Base-by-base conservation (phyloP, 1,140 invertebrate genomes). In the Apis cerana region DNA sequence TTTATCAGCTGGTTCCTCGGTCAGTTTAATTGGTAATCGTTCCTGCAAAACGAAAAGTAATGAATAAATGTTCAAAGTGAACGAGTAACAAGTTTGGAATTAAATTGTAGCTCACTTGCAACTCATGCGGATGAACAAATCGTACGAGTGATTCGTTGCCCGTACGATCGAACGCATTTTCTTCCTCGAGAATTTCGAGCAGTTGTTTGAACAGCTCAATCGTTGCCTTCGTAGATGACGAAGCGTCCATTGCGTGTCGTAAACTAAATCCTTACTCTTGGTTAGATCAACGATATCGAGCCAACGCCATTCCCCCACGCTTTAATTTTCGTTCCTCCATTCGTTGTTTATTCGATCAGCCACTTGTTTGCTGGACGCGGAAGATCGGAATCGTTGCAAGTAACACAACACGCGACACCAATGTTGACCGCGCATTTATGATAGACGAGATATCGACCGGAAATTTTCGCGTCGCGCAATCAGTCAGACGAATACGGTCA, bases 21-120 rank as follows among this genome's bases (percentile, higher is more conserved):
- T 91, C 54, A 97, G 89, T 27, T 88, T 88, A 0, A 96, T 88
- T 54, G 94, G 88, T 33, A 97, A 88, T 74, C 94, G 92, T 85
- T 92, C 81, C 94, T 95, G 43, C 19, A 27, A n/a, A n/a, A n/a
- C 15, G 5, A 59, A 15, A 58, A 52, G 5, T 43, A 43, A 43
- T 7, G 33, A 43, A 43, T 43, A 43, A 43, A 43, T 43, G 5
- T 43, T 43, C 33, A 5, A 15, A 62, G 5, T 4, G 13, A 3
- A 27, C 8, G 12, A 62, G 4, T n/a, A n/a, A n/a, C n/a, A 43
- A 43, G 33, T 43, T 7, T 43, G 5, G 33, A 43, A 43, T 7
- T 43, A 43, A 43, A 33, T 33, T 3, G 4, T 33, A 33, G 69
- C 79, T 89, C 74, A 94, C 94, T 90, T 93, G 85, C 2, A 94